A percentile compares a stretch with the other conserved stretches of the same genome.
Evolutionary conservation across 2,797 vertebrate species (phyloP).

Genomic region (Tenualosa thibaudeaui): DNA sequence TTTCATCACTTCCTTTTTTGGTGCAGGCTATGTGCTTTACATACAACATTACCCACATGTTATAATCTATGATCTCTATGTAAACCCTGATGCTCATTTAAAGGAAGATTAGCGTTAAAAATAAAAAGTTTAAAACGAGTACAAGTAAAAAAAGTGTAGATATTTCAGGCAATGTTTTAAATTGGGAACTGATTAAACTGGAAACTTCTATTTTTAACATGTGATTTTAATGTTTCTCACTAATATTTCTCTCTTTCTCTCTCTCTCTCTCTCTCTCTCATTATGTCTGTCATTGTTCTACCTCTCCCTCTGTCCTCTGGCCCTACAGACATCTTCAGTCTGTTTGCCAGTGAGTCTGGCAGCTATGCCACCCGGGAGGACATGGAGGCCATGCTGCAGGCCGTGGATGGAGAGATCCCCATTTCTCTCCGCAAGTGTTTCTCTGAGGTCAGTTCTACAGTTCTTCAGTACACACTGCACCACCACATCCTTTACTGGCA

Average conservation of each 20-base stretch:
- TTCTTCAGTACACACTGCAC: neutral
- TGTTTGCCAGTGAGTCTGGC: conserved; percentile 95
- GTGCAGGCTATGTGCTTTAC: no score
- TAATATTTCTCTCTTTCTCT: neutral
- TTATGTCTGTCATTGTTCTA: neutral
- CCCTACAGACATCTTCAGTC: conserved; percentile 93
- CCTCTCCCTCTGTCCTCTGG: neutral
- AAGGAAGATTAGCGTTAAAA: no score
- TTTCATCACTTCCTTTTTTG: no score
- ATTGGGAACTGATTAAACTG: no score
- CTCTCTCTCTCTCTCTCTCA: neutral
- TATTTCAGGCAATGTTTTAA: no score
- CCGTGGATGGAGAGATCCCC: conserved; percentile 92
- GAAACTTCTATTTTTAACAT: neutral
- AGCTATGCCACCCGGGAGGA: conserved; percentile 92
- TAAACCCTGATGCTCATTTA: no score
- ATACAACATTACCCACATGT: no score
- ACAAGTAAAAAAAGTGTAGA: no score
- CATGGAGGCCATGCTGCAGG: conserved; percentile 90
- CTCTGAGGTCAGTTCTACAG: conserved; percentile 79
- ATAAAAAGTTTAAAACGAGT: no score
- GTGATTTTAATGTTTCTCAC: neutral
- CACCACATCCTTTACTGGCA: neutral
- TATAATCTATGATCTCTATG: no score
- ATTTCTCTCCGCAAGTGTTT: conserved; percentile 91